Conservation (phyloP, 2,888 invertebrate species). For the Argynnis bischoffii region DNA sequence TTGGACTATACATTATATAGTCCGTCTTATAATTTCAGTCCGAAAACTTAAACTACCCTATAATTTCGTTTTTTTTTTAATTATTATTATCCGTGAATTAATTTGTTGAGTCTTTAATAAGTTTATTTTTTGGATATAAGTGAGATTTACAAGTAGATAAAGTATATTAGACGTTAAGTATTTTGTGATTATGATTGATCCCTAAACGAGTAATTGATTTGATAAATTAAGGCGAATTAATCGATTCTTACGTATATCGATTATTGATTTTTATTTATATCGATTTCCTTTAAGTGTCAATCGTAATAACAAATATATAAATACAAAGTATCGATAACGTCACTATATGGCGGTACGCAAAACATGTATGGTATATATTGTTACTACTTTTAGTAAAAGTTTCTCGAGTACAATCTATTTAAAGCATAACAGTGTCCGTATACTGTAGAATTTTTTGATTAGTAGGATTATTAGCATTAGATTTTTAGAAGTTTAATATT, state of each 20-base stretch:
- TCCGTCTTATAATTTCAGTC: background rate
- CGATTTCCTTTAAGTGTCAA: no score
- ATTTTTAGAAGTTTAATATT: no score
- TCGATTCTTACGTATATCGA: background rate
- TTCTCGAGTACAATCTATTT: no score
- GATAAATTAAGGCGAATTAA: background rate
- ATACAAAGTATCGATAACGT: no score
- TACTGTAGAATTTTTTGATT: no score
- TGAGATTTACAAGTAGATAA: background rate
- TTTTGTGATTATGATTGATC: slow-evolving; percentile 5
- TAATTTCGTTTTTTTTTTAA: background rate
- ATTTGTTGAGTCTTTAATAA: slow-evolving; percentile 18
- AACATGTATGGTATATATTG: no score
- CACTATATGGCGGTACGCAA: no score
- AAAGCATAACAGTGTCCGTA: no score
- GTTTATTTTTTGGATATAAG: background rate
- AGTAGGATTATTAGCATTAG: no score
- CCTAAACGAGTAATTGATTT: background rate
- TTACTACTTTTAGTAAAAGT: no score
- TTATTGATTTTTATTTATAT: background rate
- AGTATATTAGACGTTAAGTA: background rate
- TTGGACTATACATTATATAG: slow-evolving; percentile 13
- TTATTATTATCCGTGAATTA: background rate
- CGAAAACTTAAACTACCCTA: background rate
- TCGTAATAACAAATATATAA: no score